These are phyloP conservation scores for Macrostomum cliftonense DNA, from an alignment of 2,888 invertebrate genomes.

Conservation along the genomic window DNA sequence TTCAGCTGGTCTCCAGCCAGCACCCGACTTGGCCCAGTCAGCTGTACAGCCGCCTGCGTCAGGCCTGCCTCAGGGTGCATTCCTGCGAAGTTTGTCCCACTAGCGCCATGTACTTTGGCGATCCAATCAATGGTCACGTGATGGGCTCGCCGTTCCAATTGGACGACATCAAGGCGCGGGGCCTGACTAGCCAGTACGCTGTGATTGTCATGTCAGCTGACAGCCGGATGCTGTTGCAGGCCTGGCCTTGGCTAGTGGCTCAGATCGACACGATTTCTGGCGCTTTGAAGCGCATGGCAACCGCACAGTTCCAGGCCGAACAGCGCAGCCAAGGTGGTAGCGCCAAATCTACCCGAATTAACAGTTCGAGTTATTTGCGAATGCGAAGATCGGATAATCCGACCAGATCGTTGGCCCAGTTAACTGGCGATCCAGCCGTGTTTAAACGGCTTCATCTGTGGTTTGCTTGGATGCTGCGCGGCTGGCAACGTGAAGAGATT, in stretches of 20 bases:
- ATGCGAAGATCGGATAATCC: no score
- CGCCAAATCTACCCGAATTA: no score
- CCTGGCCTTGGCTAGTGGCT: constrained; percentile 56
- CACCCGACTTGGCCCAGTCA: constrained; percentile 49
- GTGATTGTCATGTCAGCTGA: constrained; percentile 70
- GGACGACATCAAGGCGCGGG: constrained; percentile 67
- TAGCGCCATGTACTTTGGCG: constrained; percentile 75
- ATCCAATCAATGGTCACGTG: constrained; percentile 59
- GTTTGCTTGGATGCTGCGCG: constrained; percentile 39
- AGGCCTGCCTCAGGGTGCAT: constrained; percentile 58
- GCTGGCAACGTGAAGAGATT: constrained; percentile 34
- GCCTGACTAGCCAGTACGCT: constrained; percentile 67
- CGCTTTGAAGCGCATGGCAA: not conserved
- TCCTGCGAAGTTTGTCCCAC: constrained; percentile 58
- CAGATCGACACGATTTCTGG: constrained; percentile 44
- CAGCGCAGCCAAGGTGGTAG: no score
- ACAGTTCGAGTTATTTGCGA: no score
- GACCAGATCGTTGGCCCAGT: constrained; percentile 29
- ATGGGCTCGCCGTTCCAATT: constrained; percentile 69
- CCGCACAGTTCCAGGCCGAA: no score
- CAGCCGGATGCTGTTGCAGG: constrained; percentile 52
- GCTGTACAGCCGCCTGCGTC: constrained; percentile 53
- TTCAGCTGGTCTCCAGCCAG: constrained; percentile 57
- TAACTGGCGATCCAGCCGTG: constrained; percentile 36
- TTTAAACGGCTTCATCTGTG: constrained; percentile 36